Evolutionary conservation across 2,888 invertebrate species (phyloP).

Genomic region (Alcis repandata): DNA sequence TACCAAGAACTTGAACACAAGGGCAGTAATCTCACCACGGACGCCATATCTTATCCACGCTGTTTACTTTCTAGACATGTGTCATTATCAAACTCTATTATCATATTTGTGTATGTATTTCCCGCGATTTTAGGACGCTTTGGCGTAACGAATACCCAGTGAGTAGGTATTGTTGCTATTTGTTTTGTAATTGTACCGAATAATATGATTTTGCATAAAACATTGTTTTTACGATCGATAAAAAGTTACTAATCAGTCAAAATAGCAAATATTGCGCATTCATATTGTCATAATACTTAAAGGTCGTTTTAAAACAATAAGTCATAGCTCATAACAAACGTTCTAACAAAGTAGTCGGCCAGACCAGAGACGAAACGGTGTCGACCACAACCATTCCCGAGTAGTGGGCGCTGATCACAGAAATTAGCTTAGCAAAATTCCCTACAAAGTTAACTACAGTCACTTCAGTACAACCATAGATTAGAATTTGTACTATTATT

Average conservation of each 20-base stretch:
- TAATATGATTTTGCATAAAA: not conserved
- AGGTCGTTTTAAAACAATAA: not conserved
- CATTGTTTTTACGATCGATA: slow-evolving; percentile 12
- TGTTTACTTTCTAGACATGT: slow-evolving; percentile 36
- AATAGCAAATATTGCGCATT: slow-evolving; percentile 20
- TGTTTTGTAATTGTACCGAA: not conserved
- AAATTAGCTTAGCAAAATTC: not conserved
- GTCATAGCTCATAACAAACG: not conserved
- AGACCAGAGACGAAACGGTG: not conserved
- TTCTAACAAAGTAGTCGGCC: not conserved
- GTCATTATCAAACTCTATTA: slow-evolving; percentile 30
- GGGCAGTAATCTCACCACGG: slow-evolving; percentile 26
- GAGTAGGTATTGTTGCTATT: not conserved
- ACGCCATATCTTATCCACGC: slow-evolving; percentile 31
- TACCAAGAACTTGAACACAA: slow-evolving; percentile 33
- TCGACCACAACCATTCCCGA: not conserved
- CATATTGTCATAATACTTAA: not conserved
- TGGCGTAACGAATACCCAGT: slow-evolving; percentile 2
- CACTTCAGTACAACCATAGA: too few species aligned
- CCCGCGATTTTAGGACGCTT: slow-evolving; percentile 3
- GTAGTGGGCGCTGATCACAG: not conserved
- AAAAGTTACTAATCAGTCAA: slow-evolving; percentile 10
- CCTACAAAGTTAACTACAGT: not conserved
- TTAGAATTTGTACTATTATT: too few species aligned
- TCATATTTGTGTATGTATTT: slow-evolving; percentile 17